A percentile compares a stretch with the other conserved stretches of the same genome.
These are phyloP conservation scores for Ploceus nigricollis DNA, from an alignment of 2,113 vertebrate species.

Conservation along the genomic window DNA sequence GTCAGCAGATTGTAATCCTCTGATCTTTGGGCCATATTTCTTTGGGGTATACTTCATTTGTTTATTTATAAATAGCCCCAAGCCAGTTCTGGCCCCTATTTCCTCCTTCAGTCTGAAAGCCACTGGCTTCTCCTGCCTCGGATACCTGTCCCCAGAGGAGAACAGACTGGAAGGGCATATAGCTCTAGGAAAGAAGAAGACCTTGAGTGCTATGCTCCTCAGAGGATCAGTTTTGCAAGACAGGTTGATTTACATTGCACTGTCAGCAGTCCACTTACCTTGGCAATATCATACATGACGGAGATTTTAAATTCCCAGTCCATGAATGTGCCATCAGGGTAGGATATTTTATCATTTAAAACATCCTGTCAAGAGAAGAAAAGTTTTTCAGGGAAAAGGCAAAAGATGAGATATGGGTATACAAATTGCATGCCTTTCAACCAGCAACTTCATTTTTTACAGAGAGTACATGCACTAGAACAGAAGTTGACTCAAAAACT, in stretches of 20 bases:
- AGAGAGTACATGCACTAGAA: not conserved
- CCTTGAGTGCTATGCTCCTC: not conserved
- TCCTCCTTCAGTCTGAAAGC: not conserved
- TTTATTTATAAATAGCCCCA: not conserved
- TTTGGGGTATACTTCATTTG: not conserved
- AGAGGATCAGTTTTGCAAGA: not conserved
- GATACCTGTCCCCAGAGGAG: not conserved
- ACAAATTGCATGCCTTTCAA: not conserved
- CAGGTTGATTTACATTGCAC: not conserved
- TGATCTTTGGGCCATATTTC: not conserved
- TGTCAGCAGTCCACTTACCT: constrained; percentile 76
- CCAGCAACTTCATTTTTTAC: not conserved
- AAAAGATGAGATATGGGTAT: not conserved
- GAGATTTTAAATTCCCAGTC: constrained; percentile 99
- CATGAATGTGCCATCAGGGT: constrained; percentile 96
- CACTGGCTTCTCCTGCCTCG: not conserved
- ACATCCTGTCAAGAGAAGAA: constrained; percentile 78
- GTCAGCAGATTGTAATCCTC: not conserved
- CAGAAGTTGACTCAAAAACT: not conserved
- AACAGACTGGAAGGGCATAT: not conserved
- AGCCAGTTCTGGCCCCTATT: not conserved
- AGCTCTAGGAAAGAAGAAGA: not conserved
- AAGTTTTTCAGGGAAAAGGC: not conserved
- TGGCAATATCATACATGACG: constrained; percentile 96
- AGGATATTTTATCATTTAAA: constrained; percentile 93